phyloP scores from a whole-genome alignment of 1,140 invertebrate genomes.

The Bombus confusus region DNA sequence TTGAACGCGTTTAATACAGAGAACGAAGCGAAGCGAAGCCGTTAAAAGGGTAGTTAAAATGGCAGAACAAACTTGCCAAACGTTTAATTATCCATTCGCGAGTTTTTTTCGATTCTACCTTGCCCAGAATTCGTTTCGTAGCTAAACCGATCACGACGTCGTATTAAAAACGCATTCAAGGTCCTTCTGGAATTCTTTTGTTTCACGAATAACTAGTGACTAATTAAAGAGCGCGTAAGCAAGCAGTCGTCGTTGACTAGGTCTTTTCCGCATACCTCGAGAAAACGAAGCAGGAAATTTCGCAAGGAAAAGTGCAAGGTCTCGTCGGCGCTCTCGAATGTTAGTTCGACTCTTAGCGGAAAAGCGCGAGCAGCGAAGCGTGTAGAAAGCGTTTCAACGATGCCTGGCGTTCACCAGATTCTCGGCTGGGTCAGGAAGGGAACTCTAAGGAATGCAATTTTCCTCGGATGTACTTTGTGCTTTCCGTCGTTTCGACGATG shows the following conservation, averaged over 20 bases:
- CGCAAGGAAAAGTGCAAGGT: conserved; percentile 1
- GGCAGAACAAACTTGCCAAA: too few relatives aligned
- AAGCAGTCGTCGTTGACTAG: too few relatives aligned
- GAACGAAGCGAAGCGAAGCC: not conserved
- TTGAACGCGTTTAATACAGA: not conserved
- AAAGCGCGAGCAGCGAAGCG: conserved; percentile 59
- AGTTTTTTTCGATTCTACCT: conserved; percentile 1
- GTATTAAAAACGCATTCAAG: too few relatives aligned
- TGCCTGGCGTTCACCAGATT: conserved; percentile 54
- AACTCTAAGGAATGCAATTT: conserved; percentile 69
- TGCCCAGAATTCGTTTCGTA: not conserved
- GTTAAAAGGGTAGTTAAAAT: conserved; percentile 23
- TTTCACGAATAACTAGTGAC: not conserved
- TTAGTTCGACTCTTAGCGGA: conserved; percentile 54
- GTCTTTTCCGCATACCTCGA: not conserved
- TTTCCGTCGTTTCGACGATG: conserved; percentile 54
- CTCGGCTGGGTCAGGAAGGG: conserved; percentile 55
- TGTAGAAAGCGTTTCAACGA: conserved; percentile 52
- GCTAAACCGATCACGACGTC: not conserved
- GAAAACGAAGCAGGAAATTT: not conserved
- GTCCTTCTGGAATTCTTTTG: not conserved
- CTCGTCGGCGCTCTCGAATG: conserved; percentile 26
- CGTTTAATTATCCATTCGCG: conserved; percentile 51
- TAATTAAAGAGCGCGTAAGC: not conserved
- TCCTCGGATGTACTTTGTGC: conserved; percentile 58